Percentiles rank a stretch among this genome's conserved stretches.
phyloP scores from a whole-genome alignment of 1,140 invertebrate species.

The Ooceraea biroi region DNA sequence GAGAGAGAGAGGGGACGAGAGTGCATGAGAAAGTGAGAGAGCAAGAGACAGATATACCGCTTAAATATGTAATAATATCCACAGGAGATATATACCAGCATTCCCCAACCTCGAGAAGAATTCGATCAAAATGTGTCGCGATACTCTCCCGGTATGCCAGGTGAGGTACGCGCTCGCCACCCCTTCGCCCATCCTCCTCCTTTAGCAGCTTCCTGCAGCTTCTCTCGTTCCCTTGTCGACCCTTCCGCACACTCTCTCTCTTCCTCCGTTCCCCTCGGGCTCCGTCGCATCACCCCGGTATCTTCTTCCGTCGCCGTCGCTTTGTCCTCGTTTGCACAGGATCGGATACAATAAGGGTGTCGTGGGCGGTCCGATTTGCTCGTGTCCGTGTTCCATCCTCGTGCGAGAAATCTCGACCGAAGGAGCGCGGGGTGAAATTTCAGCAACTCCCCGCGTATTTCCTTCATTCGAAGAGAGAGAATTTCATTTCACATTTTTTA shows the following conservation, averaged over 20 bases:
- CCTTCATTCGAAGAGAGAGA: no score
- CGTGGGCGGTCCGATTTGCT: background rate
- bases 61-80: constrained; percentile 85
- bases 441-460: background rate
- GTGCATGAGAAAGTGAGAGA: constrained; percentile 9
- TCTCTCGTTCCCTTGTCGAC: constrained; percentile 57
- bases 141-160: constrained; percentile 80
- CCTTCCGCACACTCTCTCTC: constrained; percentile 27
- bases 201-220: constrained; percentile 54
- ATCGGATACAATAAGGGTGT: constrained; percentile 53
- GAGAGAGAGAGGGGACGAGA: background rate
- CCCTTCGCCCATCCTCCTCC: constrained; percentile 72
- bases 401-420: constrained; percentile 18
- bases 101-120: constrained; percentile 79
- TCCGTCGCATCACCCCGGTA: constrained; percentile 28
- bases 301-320: constrained; percentile 59
- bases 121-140: constrained; percentile 82
- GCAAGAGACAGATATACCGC: constrained; percentile 73
- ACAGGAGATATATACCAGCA: constrained; percentile 68
- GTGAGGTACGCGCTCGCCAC: constrained; percentile 75
- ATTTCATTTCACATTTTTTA: background rate
- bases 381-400: background rate
- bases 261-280: constrained; percentile 18
- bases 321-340: constrained; percentile 58
- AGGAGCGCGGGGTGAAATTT: constrained; percentile 6